A percentile compares a stretch with the other conserved stretches of the same genome.
These are phyloP conservation scores for Psittacula derbiana DNA, from an alignment of 2,797 vertebrate species.

Conservation along the genomic window DNA sequence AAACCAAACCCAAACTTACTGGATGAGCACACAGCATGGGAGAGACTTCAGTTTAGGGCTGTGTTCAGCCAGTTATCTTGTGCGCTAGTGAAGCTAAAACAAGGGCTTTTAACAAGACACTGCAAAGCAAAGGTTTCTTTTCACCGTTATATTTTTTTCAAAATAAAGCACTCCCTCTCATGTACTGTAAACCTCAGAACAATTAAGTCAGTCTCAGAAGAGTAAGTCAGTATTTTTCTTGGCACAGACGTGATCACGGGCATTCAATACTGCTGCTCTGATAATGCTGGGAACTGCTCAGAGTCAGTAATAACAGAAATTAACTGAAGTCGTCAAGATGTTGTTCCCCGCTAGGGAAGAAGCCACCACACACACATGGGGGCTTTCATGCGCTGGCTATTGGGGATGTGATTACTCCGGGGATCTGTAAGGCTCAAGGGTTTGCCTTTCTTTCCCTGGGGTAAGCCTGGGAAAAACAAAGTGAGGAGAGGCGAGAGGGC, in stretches of 20 bases:
- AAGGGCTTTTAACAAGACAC: neutral
- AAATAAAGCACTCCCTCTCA: constrained; percentile 5
- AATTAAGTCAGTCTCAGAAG: constrained; percentile 42
- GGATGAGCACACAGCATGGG: constrained; percentile 19
- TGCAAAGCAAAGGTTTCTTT: neutral
- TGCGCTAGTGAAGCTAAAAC: constrained; percentile 3
- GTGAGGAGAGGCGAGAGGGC: neutral
- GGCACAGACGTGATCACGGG: neutral
- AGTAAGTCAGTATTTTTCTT: constrained; percentile 57
- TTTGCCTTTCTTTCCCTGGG: neutral
- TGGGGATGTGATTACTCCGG: neutral
- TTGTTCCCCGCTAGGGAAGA: neutral
- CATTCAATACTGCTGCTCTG: constrained; percentile 20
- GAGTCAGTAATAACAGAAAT: constrained; percentile 25
- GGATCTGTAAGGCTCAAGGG: neutral
- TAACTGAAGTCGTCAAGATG: neutral
- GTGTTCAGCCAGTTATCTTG: constrained; percentile 8
- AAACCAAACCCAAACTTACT: neutral
- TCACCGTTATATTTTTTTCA: constrained; percentile 7
- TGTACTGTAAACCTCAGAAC: constrained; percentile 56
- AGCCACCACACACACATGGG: neutral
- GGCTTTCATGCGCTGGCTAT: constrained; percentile 26
- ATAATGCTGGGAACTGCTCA: constrained; percentile 1
- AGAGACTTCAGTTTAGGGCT: neutral
- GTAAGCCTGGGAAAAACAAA: neutral